Base-by-base conservation (phyloP, 2,888 invertebrate species). In the Pocota personata region DNA sequence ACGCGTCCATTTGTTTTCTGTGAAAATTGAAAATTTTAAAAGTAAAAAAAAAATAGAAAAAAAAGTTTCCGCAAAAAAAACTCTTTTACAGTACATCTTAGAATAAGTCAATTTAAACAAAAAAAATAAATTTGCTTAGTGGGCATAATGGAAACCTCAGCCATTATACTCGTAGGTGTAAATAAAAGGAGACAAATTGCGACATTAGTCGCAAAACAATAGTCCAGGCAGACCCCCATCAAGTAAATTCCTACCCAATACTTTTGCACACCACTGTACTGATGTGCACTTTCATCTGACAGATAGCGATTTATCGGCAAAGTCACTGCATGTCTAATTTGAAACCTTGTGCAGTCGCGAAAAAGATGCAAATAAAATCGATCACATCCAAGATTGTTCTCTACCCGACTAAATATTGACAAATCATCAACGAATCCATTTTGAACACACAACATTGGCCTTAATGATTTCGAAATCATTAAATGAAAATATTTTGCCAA, bases 231-330 rank as follows among this genome's bases (percentile, higher is more conserved):
- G n/a, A n/a, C n/a, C n/a, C n/a, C n/a, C n/a, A n/a, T n/a, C n/a
- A n/a, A n/a, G n/a, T n/a, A 24, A 35, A 35, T 4, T 35, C 35
- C 12, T 12, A 40, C 10, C 40, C 6, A 48, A 48, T 21, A 55
- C 71, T 46, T 46, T 48, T 35, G 12, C 24, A 37, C 46, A 19
- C 58, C n/a, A 57, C 77, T 60, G 64, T 72, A 16, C 8, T 10
- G 24, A 32, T 57, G 75, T 66, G 73, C 16, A 60, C 48, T 72
- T 57, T 64, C 16, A 7, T 19, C 30, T 40, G 71, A 30, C 75
- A 62, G 37, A 52, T 72, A 57, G 32, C 37, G 48, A 82, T 82
- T 76, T 62, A 69, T 76, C 30, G 43, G 30, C 58, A 62, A 69
- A 67, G 52, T 62, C 60, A 69, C 78, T 69, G 69, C 62, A 35